Percentiles rank a stretch among this genome's conserved stretches.
These are phyloP conservation scores for Schizothorax lantsangensis DNA, from an alignment of 2,797 vertebrate species.

Conservation along the genomic window DNA sequence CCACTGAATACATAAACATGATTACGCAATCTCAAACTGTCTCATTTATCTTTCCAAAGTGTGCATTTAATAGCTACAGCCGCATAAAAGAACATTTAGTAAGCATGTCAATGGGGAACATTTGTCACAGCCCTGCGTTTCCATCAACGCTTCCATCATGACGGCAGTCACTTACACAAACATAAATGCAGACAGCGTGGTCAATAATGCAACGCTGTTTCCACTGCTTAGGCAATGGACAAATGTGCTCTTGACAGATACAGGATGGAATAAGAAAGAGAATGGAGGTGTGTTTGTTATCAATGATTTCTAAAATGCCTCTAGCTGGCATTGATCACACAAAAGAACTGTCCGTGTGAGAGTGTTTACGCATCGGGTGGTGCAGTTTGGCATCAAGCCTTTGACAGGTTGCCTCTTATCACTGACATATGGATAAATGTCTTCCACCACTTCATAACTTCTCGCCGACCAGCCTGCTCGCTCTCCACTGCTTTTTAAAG, in stretches of 20 bases:
- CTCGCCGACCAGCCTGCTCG: constrained; percentile 51
- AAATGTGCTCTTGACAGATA: constrained; percentile 41
- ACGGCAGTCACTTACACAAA: constrained; percentile 2
- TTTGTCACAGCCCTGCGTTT: constrained; percentile 1
- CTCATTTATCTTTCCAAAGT: constrained; percentile 17
- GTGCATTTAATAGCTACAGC: constrained; percentile 13
- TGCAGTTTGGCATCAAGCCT: constrained; percentile 22
- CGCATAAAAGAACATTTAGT: constrained; percentile 10
- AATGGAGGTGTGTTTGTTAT: constrained; percentile 42
- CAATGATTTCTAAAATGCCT: constrained; percentile 41
- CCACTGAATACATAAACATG: neutral
- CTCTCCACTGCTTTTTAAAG: constrained; percentile 66
- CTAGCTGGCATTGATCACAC: constrained; percentile 49
- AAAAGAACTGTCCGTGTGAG: constrained; percentile 40
- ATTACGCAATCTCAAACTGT: neutral
- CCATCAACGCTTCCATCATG: constrained; percentile 32
- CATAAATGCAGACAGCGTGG: constrained; percentile 18
- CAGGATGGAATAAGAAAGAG: constrained; percentile 39
- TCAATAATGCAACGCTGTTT: constrained; percentile 41
- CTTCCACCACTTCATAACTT: constrained; percentile 61
- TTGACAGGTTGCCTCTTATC: constrained; percentile 65
- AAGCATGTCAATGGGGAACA: constrained; percentile 25
- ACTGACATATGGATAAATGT: constrained; percentile 70
- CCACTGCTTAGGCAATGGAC: constrained; percentile 7
- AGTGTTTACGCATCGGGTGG: constrained; percentile 43